Evolutionary conservation across 2,888 invertebrate genomes (phyloP), one percentile per base, ranked within the genome.

Genomic region (Rotaria sp.): DNA sequence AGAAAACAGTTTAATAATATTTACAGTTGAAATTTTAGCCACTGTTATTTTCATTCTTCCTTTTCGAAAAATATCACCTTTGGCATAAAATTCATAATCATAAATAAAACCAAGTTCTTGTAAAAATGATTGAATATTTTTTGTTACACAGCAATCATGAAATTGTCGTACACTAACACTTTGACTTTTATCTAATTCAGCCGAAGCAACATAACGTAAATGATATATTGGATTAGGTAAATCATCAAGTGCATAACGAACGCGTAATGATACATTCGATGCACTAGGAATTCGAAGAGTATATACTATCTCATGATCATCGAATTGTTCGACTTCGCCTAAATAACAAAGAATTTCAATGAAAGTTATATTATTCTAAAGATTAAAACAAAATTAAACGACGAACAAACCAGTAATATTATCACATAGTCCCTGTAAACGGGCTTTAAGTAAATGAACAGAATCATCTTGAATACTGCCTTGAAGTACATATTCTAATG

Each of bases 31-130:
- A 87, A 97, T 94, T 91, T 97, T 97, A 0, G 96, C 95, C 0
- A 97, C 96, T 0, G 96, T 96, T 41, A 97, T 95, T 92, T 97
- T 97, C 96, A 97, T 96, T 87, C 96, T 93, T 0, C 97, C 97
- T 92, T 97, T 97, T 87, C 96, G 93, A 90, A 97, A 97, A 94
- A 97, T 95, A 90, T 95, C 96, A 91, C 95, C 97, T 92, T 96
- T 94, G 0, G 95, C 94, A 88, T 96, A 94, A 90, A 95, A 97
- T 92, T 97, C 97, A 93, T 96, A 96, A 90, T 97, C 97, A 87
- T 96, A 92, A 87, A 91, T 89, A 88, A 91, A 91, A 45, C 97
- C 97, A 88, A 97, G 93, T 92, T 97, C 97, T 88, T 94, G 95
- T 0, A 97, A 93, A 90, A 96, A 97, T 88, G 96, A 96, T 0